A percentile compares a stretch with the other conserved stretches of the same genome.
Evolutionary conservation across 2,113 vertebrate species (phyloP).

Genomic region (Dermatemys mawii): DNA sequence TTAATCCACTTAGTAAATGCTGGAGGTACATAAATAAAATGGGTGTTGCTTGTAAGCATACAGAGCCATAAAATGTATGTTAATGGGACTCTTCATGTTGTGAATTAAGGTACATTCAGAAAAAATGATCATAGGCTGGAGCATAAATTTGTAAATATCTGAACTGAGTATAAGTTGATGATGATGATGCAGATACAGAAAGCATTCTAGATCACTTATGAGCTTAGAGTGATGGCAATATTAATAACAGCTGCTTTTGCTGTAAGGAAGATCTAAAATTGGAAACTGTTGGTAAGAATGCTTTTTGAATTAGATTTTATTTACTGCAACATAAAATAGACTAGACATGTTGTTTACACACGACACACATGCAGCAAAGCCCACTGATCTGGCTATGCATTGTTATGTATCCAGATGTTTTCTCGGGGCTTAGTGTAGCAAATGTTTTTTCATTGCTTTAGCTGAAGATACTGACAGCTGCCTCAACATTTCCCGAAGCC

Average conservation of each 20-base stretch:
- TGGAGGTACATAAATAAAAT: slow-evolving; percentile 1
- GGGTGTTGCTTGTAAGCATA: background rate
- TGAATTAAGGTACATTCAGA: background rate
- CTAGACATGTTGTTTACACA: slow-evolving; percentile 30
- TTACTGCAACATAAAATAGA: slow-evolving; percentile 55
- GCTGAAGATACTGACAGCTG: slow-evolving; percentile 50
- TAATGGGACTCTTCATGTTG: background rate
- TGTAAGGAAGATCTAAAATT: background rate
- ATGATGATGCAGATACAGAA: background rate
- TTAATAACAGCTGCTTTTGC: slow-evolving; percentile 19
- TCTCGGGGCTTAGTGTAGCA: background rate
- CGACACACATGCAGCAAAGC: slow-evolving; percentile 44
- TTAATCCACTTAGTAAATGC: slow-evolving; percentile 44
- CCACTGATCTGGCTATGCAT: background rate
- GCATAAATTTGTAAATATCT: slow-evolving; percentile 12
- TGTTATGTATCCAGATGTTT: slow-evolving; percentile 43
- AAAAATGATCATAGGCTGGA: slow-evolving; percentile 21
- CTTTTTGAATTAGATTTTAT: slow-evolving; percentile 47
- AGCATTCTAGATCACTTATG: background rate
- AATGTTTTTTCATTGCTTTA: slow-evolving; percentile 14
- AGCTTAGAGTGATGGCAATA: background rate
- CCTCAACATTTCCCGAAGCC: slow-evolving; percentile 1
- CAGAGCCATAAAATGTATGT: background rate
- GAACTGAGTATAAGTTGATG: background rate
- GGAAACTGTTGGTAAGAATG: background rate